Percentiles rank a stretch among this genome's conserved stretches.
Conservation (phyloP, 2,888 invertebrate genomes). For the Cosmopolites sordidus region DNA sequence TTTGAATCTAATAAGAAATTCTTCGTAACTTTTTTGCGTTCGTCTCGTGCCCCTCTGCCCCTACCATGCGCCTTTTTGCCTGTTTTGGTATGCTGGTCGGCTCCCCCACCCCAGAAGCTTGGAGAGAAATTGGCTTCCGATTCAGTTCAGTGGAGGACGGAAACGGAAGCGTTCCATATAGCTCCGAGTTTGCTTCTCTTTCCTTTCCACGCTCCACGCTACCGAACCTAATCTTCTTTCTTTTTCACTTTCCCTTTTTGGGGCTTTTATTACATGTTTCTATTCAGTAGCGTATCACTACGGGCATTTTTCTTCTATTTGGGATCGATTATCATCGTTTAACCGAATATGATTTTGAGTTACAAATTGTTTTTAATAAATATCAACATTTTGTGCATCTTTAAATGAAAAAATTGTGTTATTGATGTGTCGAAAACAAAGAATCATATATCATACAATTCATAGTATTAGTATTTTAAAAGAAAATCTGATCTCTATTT, state of each 20-base stretch:
- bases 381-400: too few relatives aligned
- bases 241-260: slow-evolving; percentile 54
- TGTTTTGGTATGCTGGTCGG: slow-evolving; percentile 46
- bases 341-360: too few relatives aligned
- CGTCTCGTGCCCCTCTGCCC: neutral
- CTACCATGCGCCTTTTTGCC: neutral
- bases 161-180: slow-evolving; percentile 40
- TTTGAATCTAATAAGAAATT: too few relatives aligned
- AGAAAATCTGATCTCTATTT: too few relatives aligned
- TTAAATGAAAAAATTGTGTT: too few relatives aligned
- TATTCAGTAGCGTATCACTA: slow-evolving; percentile 10
- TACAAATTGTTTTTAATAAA: too few relatives aligned
- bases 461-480: too few relatives aligned
- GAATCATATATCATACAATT: too few relatives aligned
- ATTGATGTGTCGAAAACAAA: too few relatives aligned
- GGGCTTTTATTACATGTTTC: slow-evolving; percentile 57
- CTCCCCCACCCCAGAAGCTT: slow-evolving; percentile 46
- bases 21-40: too few relatives aligned
- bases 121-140: slow-evolving; percentile 53
- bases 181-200: slow-evolving; percentile 31
- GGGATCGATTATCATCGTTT: too few relatives aligned
- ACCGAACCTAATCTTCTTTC: slow-evolving; percentile 49
- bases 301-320: neutral
- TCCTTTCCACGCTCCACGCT: slow-evolving; percentile 14
- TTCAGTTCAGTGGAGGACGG: slow-evolving; percentile 53